A percentile compares a stretch with the other conserved stretches of the same genome.
Evolutionary conservation across 1,140 invertebrate species (phyloP).

Genomic region (Pachyrhynchus sulphureomaculatus): DNA sequence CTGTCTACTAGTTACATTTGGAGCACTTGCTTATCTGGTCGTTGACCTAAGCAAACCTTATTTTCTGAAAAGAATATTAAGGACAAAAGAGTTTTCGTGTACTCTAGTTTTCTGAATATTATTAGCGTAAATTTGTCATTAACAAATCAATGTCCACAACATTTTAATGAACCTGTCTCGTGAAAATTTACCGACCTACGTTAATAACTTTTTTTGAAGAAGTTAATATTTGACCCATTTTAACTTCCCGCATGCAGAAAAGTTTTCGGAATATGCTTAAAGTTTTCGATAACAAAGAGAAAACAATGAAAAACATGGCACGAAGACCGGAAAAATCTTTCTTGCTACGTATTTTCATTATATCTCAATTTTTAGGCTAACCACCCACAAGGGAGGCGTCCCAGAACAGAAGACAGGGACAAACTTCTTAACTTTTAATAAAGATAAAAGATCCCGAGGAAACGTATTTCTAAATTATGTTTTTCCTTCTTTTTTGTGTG

Average conservation of each 20-base stretch:
- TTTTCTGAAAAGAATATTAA: too few relatives aligned
- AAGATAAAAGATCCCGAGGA: constrained; percentile 26
- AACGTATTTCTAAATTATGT: constrained; percentile 31
- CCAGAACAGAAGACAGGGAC: constrained; percentile 20
- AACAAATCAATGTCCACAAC: too few relatives aligned
- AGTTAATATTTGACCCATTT: background rate
- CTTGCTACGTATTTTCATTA: constrained; percentile 20
- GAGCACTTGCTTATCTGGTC: too few relatives aligned
- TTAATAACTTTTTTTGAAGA: too few relatives aligned
- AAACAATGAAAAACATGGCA: background rate
- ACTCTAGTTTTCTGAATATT: too few relatives aligned
- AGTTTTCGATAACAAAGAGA: constrained; percentile 9
- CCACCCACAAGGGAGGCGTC: constrained; percentile 18
- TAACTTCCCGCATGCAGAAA: background rate
- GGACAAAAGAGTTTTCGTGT: too few relatives aligned
- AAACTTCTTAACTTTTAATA: constrained; percentile 31
- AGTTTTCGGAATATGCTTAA: background rate
- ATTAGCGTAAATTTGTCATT: too few relatives aligned
- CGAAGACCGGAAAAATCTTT: constrained; percentile 2
- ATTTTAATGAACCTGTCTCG: too few relatives aligned
- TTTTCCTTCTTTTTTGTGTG: constrained; percentile 9
- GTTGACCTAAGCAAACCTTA: too few relatives aligned
- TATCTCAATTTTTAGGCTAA: constrained; percentile 28
- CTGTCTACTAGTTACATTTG: too few relatives aligned
- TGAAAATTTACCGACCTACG: too few relatives aligned